Evolutionary conservation across 2,797 vertebrate species (phyloP), one percentile per base, ranked within the genome.

Genomic region (Graptemys geographica): DNA sequence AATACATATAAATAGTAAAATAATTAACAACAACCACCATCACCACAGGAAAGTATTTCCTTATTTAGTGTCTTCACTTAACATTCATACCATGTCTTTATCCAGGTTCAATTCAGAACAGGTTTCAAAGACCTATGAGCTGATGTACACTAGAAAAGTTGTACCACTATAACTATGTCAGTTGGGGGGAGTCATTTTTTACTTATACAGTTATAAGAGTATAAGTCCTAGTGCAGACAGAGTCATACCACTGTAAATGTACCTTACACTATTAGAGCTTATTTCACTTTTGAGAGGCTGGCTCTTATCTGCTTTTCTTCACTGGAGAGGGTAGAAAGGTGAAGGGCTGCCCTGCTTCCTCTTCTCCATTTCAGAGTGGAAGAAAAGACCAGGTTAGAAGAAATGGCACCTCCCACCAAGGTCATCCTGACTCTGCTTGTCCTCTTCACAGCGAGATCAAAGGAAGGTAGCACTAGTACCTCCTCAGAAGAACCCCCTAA

Each of bases 361-460:
- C 81, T 25, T 84, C 44, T 80, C 11, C 86, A 52, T 33, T 89
- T 44, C 41, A 81, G 8, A 13, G 8, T 37, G 5, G 52, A 88
- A 15, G 49, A 87, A 82, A 28, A 91, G 28, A 95, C 81, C 8
- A 88, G 0, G 1, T 49, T 79, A 95, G 53, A 8, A 93, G n/a
- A 84, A 91, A 93, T 69, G 86, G 79, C 5, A 82, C 33, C 49
- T 49, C 27, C 44, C 31, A 41, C 59, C 31, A 81, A 7, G 44
- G 21, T 49, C 57, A 86, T 53, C 52, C 21, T 44, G n/a, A 92
- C 76, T 51, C 80, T 18, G 5, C 56, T 88, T 92, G 47, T 97
- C 81, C 49, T 51, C 79, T 88, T 93, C 76, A 59, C 95, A 96
- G 55, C 47, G 59, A 59, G 55, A 94, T n/a, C 21, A 41, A 31